These are phyloP conservation scores for Trichogramma pretiosum DNA, from an alignment of 1,140 invertebrate species.

Conservation along the genomic window DNA sequence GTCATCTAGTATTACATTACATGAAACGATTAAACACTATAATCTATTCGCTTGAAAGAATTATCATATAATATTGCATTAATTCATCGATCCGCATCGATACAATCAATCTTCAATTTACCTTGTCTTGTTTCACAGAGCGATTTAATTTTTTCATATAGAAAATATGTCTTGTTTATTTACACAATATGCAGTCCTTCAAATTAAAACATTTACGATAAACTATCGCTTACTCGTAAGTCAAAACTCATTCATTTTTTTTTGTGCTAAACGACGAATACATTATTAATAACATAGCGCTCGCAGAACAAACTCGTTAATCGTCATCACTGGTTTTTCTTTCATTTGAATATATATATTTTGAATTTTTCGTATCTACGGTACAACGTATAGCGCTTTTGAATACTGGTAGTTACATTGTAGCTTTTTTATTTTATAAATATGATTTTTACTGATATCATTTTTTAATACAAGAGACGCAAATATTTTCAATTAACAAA, in stretches of 20 bases:
- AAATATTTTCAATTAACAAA: slow-evolving; percentile 33
- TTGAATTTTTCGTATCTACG: no score
- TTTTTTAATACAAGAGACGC: no score
- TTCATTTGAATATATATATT: no score
- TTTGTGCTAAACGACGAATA: slow-evolving; percentile 43
- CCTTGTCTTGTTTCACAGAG: slow-evolving; percentile 25
- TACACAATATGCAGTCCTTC: slow-evolving; percentile 45
- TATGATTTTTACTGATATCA: no score
- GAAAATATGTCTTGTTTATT: slow-evolving; percentile 49
- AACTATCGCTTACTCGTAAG: slow-evolving; percentile 24
- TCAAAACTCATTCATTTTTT: slow-evolving; percentile 19
- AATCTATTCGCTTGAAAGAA: slow-evolving; percentile 45
- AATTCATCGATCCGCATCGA: slow-evolving; percentile 43
- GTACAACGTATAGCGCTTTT: slow-evolving; percentile 31
- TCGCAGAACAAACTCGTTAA: slow-evolving; percentile 20
- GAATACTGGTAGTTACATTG: slow-evolving; percentile 39
- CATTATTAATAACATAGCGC: no score
- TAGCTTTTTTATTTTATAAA: slow-evolving; percentile 1
- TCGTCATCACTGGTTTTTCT: no score
- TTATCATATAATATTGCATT: slow-evolving; percentile 47
- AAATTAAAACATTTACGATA: slow-evolving; percentile 41
- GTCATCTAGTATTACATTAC: slow-evolving; percentile 46
- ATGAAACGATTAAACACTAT: slow-evolving; percentile 48
- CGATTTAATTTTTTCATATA: slow-evolving; percentile 45
- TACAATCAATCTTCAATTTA: no score